Base-by-base conservation (phyloP, 2,888 invertebrate species). In the Volucella inflata region DNA sequence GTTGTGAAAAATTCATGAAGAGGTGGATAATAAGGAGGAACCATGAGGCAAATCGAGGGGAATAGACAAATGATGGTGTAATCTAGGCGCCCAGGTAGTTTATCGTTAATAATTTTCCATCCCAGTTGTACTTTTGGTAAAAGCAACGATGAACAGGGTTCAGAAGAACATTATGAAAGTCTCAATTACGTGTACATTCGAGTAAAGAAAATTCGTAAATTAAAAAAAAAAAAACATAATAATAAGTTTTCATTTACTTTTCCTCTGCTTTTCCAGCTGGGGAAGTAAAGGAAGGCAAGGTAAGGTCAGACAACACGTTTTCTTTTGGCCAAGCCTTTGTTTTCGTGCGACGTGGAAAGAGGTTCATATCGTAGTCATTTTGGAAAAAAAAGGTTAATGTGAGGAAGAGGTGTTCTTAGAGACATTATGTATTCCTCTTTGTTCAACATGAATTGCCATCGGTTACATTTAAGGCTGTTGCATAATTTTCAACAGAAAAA, bases 21-120 rank as follows among this genome's bases (percentile, higher is more conserved):
- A 17, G 38, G 40, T 50, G 8, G 53, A 14, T 10, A n/a, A 59
- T 16, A 8, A 38, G 9, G 38, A 8, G 57, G 16, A 16, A 16
- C 10, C 14, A 14, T 14, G 14, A 30, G 30, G 30, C 30, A 30
- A 30, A 6, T 10, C 11, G 46, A 9, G 9, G 14, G 36, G 17
- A 21, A 42, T 12, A 59, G 65, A 59, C 48, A 38, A 12, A 38
- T 40, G 38, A 46, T 51, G 53, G 60, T 67, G 75, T 76, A 76
- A 76, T 68, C 70, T 59, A 36, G 59, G 59, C 64, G 64, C 81
- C 30, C 44, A 67, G 55, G 68, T 55, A 65, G 51, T 67, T 42
- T 48, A 51, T 42, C 14, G 46, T 14, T 17, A 51, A 67, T 42
- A 42, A 67, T 51, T 17, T 10, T 57, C 48, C 42, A 42, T 48